Conservation (phyloP, 2,113 vertebrate species). For the Candoia aspera region DNA sequence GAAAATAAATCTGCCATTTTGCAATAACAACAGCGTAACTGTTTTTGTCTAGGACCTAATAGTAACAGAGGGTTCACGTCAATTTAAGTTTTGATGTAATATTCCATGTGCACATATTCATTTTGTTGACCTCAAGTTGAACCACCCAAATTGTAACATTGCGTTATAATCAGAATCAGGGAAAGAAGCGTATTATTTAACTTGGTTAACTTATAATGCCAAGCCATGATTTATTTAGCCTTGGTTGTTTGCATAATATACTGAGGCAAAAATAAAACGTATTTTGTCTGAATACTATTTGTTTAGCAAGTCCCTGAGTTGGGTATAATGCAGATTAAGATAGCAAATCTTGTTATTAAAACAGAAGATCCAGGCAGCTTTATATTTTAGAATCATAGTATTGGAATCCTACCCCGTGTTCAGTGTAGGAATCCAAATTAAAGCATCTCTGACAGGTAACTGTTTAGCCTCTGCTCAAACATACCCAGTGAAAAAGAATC, state of each 20-base stretch:
- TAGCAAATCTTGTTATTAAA: background rate
- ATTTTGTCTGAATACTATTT: background rate
- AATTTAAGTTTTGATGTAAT: background rate
- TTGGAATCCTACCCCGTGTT: background rate
- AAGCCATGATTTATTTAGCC: background rate
- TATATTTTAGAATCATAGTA: background rate
- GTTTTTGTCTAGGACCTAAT: background rate
- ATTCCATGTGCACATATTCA: background rate
- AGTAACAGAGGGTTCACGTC: background rate
- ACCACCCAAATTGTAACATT: background rate
- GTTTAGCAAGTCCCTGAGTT: background rate
- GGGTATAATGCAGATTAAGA: background rate
- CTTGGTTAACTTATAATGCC: background rate
- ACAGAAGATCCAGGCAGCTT: background rate
- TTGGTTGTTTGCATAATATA: background rate
- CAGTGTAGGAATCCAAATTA: background rate
- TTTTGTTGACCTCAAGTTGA: background rate
- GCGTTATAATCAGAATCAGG: background rate
- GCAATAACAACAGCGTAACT: background rate
- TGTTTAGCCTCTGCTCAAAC: background rate
- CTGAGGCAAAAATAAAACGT: background rate
- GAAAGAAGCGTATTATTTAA: background rate
- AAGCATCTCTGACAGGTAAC: background rate
- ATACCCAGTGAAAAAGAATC: background rate
- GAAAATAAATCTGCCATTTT: slow-evolving; percentile 64